Evolutionary conservation across 2,888 invertebrate species (phyloP).

Genomic region (Camponotus fellah): DNA sequence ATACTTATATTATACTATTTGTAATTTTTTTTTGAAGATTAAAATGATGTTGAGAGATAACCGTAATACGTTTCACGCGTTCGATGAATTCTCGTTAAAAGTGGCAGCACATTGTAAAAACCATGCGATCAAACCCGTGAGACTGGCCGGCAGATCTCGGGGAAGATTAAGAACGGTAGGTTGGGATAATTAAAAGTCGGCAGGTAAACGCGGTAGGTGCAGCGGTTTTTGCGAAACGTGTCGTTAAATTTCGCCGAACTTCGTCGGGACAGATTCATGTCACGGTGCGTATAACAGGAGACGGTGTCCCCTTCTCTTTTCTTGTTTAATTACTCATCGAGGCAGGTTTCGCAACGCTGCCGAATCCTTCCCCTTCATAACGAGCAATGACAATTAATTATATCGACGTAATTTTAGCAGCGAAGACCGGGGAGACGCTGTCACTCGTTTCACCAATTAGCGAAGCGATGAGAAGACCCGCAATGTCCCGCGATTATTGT

Average conservation of each 20-base stretch:
- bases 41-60: background rate
- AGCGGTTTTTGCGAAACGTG: conserved; percentile 54
- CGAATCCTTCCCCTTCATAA: background rate
- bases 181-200: conserved; percentile 46
- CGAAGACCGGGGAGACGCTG: conserved; percentile 7
- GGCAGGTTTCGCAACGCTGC: background rate
- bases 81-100: conserved; percentile 12
- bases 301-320: conserved; percentile 48
- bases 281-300: conserved; percentile 49
- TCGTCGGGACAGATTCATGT: conserved; percentile 43
- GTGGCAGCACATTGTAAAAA: conserved; percentile 2
- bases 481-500: background rate
- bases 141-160: conserved; percentile 17
- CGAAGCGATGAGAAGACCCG: conserved; percentile 38
- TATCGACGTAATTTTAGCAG: conserved; percentile 45
- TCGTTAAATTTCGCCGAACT: conserved; percentile 43
- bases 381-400: conserved; percentile 38
- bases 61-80: background rate
- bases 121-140: background rate
- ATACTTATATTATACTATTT: background rate
- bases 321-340: conserved; percentile 60
- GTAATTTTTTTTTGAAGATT: background rate
- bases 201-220: conserved; percentile 39
- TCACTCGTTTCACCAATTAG: conserved; percentile 36
- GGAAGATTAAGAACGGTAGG: conserved; percentile 34